phyloP scores from a whole-genome alignment of 1,140 invertebrate genomes.

The Nasonia vitripennis region DNA sequence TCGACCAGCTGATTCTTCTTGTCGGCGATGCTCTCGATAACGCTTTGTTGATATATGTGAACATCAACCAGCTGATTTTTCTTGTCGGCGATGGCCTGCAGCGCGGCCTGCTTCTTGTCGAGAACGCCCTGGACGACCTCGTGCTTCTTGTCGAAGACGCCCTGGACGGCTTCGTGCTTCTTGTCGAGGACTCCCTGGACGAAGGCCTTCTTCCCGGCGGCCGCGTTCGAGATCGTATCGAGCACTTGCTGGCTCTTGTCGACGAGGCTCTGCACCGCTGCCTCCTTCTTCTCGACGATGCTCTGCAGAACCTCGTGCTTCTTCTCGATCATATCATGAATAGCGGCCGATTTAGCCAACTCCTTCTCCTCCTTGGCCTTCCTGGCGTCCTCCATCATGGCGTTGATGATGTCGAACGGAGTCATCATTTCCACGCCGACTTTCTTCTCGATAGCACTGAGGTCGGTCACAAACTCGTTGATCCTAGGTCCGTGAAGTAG shows the following conservation, averaged over 20 bases:
- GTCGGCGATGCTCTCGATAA: neutral
- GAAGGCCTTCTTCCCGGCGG: neutral
- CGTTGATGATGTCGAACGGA: too few species aligned
- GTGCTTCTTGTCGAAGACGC: neutral
- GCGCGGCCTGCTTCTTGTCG: neutral
- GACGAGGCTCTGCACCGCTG: neutral
- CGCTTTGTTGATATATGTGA: neutral
- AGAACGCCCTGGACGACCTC: neutral
- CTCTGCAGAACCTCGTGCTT: neutral
- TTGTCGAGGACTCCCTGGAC: neutral
- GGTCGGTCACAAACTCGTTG: too few species aligned
- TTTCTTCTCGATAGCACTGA: too few species aligned
- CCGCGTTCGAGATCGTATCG: neutral
- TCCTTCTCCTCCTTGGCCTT: too few species aligned
- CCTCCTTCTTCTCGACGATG: conserved; percentile 18
- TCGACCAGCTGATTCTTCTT: neutral
- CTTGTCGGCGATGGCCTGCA: neutral
- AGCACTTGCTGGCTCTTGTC: neutral
- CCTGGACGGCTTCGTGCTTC: neutral
- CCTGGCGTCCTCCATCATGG: too few species aligned
- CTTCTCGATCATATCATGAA: neutral
- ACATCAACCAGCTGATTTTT: neutral
- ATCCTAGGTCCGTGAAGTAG: too few species aligned
- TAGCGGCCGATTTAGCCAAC: neutral
- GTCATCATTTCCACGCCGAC: too few species aligned